phyloP scores from a whole-genome alignment of 2,888 invertebrate species.

The Globia sparganii region DNA sequence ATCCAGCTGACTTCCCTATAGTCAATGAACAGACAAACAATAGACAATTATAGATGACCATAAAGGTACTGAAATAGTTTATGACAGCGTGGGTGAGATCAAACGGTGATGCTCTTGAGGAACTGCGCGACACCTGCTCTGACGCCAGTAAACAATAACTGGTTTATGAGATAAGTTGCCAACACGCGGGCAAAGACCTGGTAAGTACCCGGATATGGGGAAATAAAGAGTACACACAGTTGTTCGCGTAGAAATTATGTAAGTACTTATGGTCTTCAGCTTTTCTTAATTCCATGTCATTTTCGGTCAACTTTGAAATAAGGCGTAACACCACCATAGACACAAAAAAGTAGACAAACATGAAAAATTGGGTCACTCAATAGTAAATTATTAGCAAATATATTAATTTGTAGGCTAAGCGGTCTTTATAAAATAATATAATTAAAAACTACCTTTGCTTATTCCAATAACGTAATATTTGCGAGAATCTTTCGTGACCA shows the following conservation, averaged over 20 bases:
- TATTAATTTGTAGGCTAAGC: neutral
- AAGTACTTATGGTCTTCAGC: no score
- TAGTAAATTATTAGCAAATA: neutral
- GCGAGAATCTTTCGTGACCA: neutral
- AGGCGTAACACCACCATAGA: no score
- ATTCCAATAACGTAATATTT: neutral
- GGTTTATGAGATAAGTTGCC: conserved; percentile 13
- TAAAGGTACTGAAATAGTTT: conserved; percentile 67
- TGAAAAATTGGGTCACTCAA: neutral
- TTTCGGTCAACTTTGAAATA: neutral
- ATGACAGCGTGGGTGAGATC: conserved; percentile 70
- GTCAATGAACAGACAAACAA: conserved; percentile 67
- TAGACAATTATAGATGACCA: conserved; percentile 67
- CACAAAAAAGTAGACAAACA: neutral
- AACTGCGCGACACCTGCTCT: conserved; percentile 76
- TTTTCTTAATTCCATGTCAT: neutral
- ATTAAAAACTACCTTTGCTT: neutral
- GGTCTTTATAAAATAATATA: no score
- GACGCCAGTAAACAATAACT: conserved; percentile 52
- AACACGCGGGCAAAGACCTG: neutral
- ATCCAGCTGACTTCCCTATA: conserved; percentile 46
- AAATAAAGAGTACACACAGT: conserved; percentile 6
- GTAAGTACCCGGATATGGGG: conserved; percentile 34
- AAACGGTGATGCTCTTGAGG: conserved; percentile 69
- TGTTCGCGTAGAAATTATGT: neutral